Base-by-base conservation (phyloP, 2,113 vertebrate genomes). In the Indicator maculatus region DNA sequence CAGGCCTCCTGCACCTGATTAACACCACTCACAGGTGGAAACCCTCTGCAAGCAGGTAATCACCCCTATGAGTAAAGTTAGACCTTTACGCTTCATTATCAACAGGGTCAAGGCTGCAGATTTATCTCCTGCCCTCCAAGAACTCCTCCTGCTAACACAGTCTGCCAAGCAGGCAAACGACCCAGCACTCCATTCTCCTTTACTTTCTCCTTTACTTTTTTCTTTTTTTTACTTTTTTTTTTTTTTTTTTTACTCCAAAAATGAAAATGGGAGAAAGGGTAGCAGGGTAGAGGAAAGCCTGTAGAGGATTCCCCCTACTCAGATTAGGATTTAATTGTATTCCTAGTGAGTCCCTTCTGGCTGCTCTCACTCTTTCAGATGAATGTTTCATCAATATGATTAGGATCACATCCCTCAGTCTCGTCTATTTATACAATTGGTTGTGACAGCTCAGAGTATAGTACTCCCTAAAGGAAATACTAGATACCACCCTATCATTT, bases 361-460 rank as follows among this genome's bases (percentile, higher is more conserved):
- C 96, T 96, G 75, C 28, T 0, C 88, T 95, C 18, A 4, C 86
- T 95, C 90, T 97, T 97, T 97, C 94, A 95, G 92, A 96, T 96
- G 89, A 96, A 64, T 93, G 92, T 97, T 96, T 97, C 97, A 97
- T 98, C 96, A 96, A 59, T 97, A 89, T 96, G 96, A 97, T 96
- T 96, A 98, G 93, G 83, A 95, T 96, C 86, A 82, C 88, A 90
- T 96, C 93, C 90, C 83, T 96, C 95, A 94, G 93, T 96, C 96
- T 98, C 36, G 61, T 96, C 93, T 97, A 89, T 93, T 97, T 96
- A 92, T 88, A 95, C 93, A 96, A 98, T 97, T 70, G 83, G 92
- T 97, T 98, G 79, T 97, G 97, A 98, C 97, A 98, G 97, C 95
- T 98, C 93, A 4, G 95, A 96, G 96, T 88, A 95, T 94, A 95